Evolutionary conservation across 2,113 vertebrate genomes (phyloP), one percentile per base, ranked within the genome.

Genomic region (Coptodon rendalli): DNA sequence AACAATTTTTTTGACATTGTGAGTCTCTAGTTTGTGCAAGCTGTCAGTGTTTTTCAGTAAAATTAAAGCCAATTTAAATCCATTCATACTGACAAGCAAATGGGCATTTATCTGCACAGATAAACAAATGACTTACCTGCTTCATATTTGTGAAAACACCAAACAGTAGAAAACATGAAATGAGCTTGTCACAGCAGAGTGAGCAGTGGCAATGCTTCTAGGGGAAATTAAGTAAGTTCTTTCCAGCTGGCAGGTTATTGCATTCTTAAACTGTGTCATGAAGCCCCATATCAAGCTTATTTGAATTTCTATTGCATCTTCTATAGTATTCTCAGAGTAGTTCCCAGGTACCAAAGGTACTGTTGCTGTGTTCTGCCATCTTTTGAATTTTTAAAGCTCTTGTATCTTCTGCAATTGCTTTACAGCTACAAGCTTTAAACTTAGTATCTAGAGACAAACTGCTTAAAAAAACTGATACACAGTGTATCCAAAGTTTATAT

Each of bases 271-370:
- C 73, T 52, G 45, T 78, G 73, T 52, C 73, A 78, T 78, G 27
- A 52, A 78, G 73, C 27, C 29, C 73, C 17, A 78, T 78, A 56
- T 81, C 61, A 22, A 36, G 36, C 14, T 78, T 31, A 88, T 93
- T 90, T 90, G 82, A 76, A 91, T 90, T 89, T 87, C 81, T 71
- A 87, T 63, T 82, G 78, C 56, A 56, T 82, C 34, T 50, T 59
- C 34, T 52, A 45, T 80, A 73, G 52, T 61, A 34, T 56, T 48
- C 34, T 59, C 43, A 31, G 40, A 40, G 27, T 52, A 68, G 12
- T 34, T 78, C 27, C 45, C 73, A 52, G 73, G 45, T 52, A 78
- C 5, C 73, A 78, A 78, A 52, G 45, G 45, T 78, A 57, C 2
- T 16, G 14, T 29, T 45, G 40, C 40, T n/a, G 27, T 52, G 27